A percentile compares a stretch with the other conserved stretches of the same genome.
Evolutionary conservation across 2,888 invertebrate species (phyloP).

Genomic region (Brachynemurus nebulosus): DNA sequence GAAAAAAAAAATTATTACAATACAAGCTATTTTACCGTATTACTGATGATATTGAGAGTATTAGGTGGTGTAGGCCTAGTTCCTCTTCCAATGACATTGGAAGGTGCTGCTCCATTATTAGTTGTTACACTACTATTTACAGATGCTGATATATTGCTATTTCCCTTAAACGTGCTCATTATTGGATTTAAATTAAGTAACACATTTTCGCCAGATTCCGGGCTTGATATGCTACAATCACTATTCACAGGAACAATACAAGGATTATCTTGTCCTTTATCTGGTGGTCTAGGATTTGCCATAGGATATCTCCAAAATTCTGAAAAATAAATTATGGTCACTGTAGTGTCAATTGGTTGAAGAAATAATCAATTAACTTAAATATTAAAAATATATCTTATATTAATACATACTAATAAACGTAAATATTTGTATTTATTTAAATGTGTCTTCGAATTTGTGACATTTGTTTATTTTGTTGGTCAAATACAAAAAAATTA

Average conservation of each 20-base stretch:
- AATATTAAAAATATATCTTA: not conserved
- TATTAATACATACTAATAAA: too few relatives aligned
- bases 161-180: conserved; percentile 57
- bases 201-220: conserved; percentile 48
- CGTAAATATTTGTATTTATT: not conserved
- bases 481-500: too few relatives aligned
- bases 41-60: conserved; percentile 53
- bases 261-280: conserved; percentile 8
- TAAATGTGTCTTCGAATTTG: too few relatives aligned
- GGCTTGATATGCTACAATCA: conserved; percentile 33
- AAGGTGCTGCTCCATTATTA: not conserved
- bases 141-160: too few relatives aligned
- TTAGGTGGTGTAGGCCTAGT: conserved; percentile 71
- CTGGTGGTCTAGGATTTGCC: conserved; percentile 49
- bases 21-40: too few relatives aligned
- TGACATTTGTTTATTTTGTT: too few relatives aligned
- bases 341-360: not conserved
- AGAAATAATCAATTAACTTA: not conserved
- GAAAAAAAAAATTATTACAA: too few relatives aligned
- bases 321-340: conserved; percentile 11
- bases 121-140: conserved; percentile 32
- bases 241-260: conserved; percentile 19
- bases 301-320: conserved; percentile 45
- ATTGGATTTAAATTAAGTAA: conserved; percentile 66
- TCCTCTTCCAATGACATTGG: conserved; percentile 29